Percentiles rank a stretch among this genome's conserved stretches.
Evolutionary conservation across 2,113 vertebrate genomes (phyloP).

Genomic region (Cettia cetti): DNA sequence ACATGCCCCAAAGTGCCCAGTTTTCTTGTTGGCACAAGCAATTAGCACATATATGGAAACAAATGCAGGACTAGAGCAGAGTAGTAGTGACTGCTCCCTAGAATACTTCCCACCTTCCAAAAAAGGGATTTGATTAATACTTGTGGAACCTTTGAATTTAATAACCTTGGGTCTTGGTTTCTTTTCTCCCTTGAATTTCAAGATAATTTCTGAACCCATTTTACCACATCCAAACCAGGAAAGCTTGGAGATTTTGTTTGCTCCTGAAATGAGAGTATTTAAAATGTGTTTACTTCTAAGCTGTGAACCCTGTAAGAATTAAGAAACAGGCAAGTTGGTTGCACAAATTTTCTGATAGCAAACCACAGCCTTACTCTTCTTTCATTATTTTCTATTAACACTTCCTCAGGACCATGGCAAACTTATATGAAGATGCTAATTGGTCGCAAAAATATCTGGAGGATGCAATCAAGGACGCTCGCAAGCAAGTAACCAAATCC

Average conservation of each 20-base stretch:
- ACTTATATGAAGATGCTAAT: constrained; percentile 76
- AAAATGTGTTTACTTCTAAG: background rate
- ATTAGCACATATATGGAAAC: background rate
- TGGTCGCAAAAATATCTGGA: constrained; percentile 82
- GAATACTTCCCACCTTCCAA: background rate
- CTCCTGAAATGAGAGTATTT: background rate
- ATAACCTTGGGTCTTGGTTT: background rate
- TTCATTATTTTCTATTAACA: background rate
- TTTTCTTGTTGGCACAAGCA: background rate
- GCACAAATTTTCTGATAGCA: background rate
- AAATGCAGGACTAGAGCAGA: background rate
- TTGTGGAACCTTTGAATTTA: background rate
- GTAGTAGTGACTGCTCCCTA: background rate
- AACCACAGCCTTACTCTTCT: background rate
- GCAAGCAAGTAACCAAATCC: constrained; percentile 76
- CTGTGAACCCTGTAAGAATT: background rate
- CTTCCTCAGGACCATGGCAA: constrained; percentile 76
- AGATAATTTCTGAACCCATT: background rate
- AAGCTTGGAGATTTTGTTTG: background rate
- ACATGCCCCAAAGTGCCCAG: background rate
- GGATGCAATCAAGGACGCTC: constrained; percentile 56
- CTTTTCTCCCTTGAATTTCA: background rate
- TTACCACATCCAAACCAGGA: background rate
- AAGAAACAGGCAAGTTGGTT: background rate
- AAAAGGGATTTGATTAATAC: background rate